These are phyloP conservation scores for Venusia cambrica DNA, from an alignment of 2,888 invertebrate genomes.

Conservation along the genomic window DNA sequence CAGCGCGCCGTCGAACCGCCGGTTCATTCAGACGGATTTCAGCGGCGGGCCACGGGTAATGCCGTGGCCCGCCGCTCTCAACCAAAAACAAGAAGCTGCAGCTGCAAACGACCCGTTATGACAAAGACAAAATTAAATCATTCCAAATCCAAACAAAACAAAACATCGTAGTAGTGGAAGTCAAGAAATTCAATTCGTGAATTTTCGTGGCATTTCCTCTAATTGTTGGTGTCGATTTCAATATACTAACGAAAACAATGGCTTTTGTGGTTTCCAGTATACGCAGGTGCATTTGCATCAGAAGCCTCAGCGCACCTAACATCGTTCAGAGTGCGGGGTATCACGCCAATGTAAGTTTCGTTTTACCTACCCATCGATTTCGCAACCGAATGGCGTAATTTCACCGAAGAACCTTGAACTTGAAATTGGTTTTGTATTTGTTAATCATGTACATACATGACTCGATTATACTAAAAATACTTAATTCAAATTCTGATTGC, in stretches of 20 bases:
- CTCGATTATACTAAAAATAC: not conserved
- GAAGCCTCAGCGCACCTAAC: conserved; percentile 52
- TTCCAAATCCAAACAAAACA: no score
- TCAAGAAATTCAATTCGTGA: no score
- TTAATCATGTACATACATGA: conserved; percentile 5
- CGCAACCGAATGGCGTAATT: conserved; percentile 37
- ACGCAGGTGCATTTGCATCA: conserved; percentile 62
- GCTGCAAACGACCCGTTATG: no score
- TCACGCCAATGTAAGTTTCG: conserved; percentile 87
- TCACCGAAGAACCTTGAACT: conserved; percentile 30
- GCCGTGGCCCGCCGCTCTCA: no score
- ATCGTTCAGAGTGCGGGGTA: conserved; percentile 82
- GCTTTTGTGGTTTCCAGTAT: conserved; percentile 54
- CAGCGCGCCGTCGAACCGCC: no score
- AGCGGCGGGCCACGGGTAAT: no score
- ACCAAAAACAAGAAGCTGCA: no score
- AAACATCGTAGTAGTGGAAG: no score
- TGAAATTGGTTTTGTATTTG: conserved; percentile 18
- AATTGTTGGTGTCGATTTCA: no score
- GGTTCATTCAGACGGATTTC: no score
- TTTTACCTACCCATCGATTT: conserved; percentile 57
- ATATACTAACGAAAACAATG: conserved; percentile 38
- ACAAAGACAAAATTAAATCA: conserved; percentile 2
- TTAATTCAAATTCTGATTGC: conserved; percentile 23
- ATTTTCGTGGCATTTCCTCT: no score